Conservation (phyloP, 2,797 vertebrate genomes). For the Sebastes vulpes region DNA sequence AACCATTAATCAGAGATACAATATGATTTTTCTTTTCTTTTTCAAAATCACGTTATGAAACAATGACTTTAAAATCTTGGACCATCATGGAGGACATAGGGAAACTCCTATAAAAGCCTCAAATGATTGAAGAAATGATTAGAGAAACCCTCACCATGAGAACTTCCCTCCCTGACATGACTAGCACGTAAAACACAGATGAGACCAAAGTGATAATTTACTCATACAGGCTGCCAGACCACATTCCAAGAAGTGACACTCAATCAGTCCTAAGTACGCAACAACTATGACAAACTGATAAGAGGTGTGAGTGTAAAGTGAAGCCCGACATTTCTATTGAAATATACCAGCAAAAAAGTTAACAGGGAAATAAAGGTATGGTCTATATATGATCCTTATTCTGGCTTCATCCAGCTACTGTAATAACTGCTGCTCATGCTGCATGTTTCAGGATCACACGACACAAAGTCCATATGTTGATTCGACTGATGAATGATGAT, state of each 20-base stretch:
- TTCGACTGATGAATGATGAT: too few species aligned
- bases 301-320: not conserved
- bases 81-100: not conserved
- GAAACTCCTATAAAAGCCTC: not conserved
- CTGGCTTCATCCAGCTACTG: too few species aligned
- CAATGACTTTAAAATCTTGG: not conserved
- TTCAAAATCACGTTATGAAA: not conserved
- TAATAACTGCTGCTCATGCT: too few species aligned
- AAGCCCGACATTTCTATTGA: not conserved
- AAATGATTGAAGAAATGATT: not conserved
- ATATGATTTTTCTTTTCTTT: not conserved
- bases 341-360: too few species aligned
- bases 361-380: too few species aligned
- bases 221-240: not conserved
- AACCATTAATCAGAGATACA: not conserved
- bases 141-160: not conserved
- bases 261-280: too few species aligned
- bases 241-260: not conserved
- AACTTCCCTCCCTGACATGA: not conserved
- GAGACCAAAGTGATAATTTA: not conserved
- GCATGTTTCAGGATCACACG: too few species aligned
- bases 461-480: too few species aligned
- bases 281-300: not conserved
- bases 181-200: not conserved
- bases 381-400: too few species aligned